phyloP scores from a whole-genome alignment of 2,797 vertebrate species.

The Silurus lanzhouensis region DNA sequence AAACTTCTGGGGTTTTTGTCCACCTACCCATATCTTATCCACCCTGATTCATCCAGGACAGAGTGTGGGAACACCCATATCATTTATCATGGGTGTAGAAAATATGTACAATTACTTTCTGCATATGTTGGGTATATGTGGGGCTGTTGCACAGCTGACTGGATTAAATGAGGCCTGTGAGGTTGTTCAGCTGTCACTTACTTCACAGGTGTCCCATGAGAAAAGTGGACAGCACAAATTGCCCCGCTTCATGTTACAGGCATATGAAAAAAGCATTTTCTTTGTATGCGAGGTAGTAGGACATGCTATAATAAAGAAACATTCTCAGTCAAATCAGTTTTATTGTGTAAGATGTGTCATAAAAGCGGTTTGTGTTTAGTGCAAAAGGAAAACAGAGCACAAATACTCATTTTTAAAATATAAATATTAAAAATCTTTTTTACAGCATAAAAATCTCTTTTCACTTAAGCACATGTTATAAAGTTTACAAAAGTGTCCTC shows the following conservation, averaged over 20 bases:
- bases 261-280: conserved; percentile 5
- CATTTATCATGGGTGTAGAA: conserved; percentile 43
- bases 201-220: conserved; percentile 66
- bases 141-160: conserved; percentile 63
- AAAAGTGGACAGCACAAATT: conserved; percentile 51
- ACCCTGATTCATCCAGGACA: neutral
- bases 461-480: conserved; percentile 73
- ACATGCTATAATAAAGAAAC: neutral
- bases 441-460: conserved; percentile 82
- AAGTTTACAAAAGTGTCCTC: conserved; percentile 69
- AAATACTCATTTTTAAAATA: conserved; percentile 62
- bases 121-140: conserved; percentile 41
- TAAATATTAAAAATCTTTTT: conserved; percentile 81
- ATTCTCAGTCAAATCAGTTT: conserved; percentile 5
- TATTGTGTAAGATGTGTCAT: conserved; percentile 48
- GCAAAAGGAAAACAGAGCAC: conserved; percentile 66
- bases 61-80: neutral
- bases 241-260: conserved; percentile 14
- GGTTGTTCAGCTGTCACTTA: conserved; percentile 71
- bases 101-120: conserved; percentile 32
- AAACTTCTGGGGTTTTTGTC: no score
- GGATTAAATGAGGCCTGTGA: conserved; percentile 62
- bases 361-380: conserved; percentile 39
- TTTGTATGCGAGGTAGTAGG: neutral
- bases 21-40: neutral